These are phyloP conservation scores for Bruchidius siliquastri DNA, from an alignment of 2,888 invertebrate species.

Conservation along the genomic window DNA sequence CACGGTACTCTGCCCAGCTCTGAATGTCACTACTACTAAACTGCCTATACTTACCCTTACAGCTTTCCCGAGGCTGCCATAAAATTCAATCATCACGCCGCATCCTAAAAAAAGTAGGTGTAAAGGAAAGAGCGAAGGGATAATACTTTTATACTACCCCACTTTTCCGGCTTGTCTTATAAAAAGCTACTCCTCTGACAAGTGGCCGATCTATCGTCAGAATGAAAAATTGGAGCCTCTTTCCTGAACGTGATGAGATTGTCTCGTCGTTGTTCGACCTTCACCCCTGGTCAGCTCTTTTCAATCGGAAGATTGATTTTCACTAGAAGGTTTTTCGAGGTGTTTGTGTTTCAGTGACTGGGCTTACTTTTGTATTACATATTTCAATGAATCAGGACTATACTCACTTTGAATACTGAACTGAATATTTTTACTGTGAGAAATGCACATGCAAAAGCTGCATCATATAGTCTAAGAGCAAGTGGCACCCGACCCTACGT, in stretches of 20 bases:
- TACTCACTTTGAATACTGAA: too few relatives aligned
- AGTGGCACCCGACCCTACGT: too few relatives aligned
- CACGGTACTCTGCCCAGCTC: too few relatives aligned
- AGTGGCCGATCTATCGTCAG: not conserved
- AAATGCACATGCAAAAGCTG: too few relatives aligned
- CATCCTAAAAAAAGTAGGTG: not conserved
- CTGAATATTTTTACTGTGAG: too few relatives aligned
- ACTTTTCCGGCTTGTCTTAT: not conserved
- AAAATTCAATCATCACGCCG: not conserved
- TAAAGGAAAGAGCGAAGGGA: not conserved
- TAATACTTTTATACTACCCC: not conserved
- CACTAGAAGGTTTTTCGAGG: not conserved
- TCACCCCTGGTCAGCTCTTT: not conserved
- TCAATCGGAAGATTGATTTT: not conserved
- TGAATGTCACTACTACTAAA: not conserved
- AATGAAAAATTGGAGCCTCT: not conserved
- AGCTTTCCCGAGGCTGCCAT: not conserved
- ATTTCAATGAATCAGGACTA: too few relatives aligned
- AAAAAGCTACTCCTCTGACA: not conserved
- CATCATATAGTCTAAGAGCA: too few relatives aligned
- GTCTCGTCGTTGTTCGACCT: not conserved
- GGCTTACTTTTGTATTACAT: too few relatives aligned
- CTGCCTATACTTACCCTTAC: not conserved
- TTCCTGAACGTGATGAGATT: not conserved
- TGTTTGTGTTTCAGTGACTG: too few relatives aligned